Base-by-base conservation (phyloP, 2,113 vertebrate species). In the Crocuta crocuta region DNA sequence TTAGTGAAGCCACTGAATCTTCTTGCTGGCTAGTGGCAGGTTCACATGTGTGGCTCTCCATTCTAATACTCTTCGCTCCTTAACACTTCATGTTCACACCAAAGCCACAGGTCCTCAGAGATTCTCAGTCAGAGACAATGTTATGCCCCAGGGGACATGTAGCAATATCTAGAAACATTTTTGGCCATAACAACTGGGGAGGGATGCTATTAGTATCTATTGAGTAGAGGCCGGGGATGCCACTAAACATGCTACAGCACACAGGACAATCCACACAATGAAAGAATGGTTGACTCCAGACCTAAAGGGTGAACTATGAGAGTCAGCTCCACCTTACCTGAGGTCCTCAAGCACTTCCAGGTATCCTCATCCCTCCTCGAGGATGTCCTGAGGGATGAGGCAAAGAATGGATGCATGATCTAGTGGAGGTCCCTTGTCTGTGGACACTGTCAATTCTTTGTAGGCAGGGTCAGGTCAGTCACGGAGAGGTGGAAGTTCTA, bases 1-100 rank as follows among this genome's bases (percentile, higher is more conserved):
- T 93, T 93, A 92, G 76, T n/a, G 55, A 78, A 96, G 82, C 35
- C 85, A 93, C 35, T 23, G 26, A 80, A 81, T 80, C 9, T 91
- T 93, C 71, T 68, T 45, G 78, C 71, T 78, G 15, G 65, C 31
- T 94, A 82, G 81, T 8, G 10, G 39, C 4, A 73, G 53, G 39
- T 83, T 70, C 19, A 12, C 4, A 35, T 21, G 26, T 83, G 48
- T 16, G 26, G 70, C 39, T 88, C 23, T 83, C 79, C 17, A 39
- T 33, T 85, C 58, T 71, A 82, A 94, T 16, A 74, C 12, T n/a
- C 26, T 53, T 80, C 39, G 83, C 80, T 63, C 50, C 33, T 43
- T 76, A 89, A 95, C 12, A 71, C 7, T 81, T 58, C 50, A 68
- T 0, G 3, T 28, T n/a, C 11, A 86, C n/a, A 35, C 26, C 76